Conservation (phyloP, 2,113 vertebrate species). For the Orientallactaga bullata region DNA sequence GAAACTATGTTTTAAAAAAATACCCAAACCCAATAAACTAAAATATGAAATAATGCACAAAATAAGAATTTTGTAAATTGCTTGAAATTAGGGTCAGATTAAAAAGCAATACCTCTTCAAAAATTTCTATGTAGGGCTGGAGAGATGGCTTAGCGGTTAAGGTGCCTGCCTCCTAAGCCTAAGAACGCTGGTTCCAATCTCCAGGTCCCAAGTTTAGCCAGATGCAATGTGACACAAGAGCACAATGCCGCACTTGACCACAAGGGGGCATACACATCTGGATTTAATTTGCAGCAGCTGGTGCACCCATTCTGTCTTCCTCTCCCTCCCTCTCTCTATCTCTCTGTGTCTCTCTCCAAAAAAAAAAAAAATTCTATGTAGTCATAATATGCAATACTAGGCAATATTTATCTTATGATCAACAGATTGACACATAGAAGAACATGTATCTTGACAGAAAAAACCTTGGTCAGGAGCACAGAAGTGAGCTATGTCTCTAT, state of each 20-base stretch:
- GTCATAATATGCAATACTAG: background rate
- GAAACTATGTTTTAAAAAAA: background rate
- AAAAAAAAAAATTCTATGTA: conserved; percentile 45
- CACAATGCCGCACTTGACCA: no score
- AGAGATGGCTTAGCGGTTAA: no score
- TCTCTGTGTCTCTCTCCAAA: no score
- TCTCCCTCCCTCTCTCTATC: no score
- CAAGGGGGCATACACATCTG: no score
- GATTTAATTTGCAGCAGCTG: no score
- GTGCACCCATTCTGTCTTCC: no score
- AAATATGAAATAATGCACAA: conserved; percentile 27
- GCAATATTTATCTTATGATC: background rate
- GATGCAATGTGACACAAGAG: no score
- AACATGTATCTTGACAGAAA: background rate
- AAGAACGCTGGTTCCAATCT: no score
- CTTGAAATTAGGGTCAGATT: background rate
- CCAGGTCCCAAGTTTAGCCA: no score
- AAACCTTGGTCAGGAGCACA: background rate
- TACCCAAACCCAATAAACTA: background rate
- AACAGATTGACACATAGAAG: background rate
- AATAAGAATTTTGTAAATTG: background rate
- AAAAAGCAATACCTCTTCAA: conserved; percentile 25
- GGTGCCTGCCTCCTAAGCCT: no score
- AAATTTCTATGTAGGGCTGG: conserved; percentile 48
- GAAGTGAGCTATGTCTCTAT: background rate